Evolutionary conservation across 2,888 invertebrate genomes (phyloP).

Genomic region (Xylota segnis): DNA sequence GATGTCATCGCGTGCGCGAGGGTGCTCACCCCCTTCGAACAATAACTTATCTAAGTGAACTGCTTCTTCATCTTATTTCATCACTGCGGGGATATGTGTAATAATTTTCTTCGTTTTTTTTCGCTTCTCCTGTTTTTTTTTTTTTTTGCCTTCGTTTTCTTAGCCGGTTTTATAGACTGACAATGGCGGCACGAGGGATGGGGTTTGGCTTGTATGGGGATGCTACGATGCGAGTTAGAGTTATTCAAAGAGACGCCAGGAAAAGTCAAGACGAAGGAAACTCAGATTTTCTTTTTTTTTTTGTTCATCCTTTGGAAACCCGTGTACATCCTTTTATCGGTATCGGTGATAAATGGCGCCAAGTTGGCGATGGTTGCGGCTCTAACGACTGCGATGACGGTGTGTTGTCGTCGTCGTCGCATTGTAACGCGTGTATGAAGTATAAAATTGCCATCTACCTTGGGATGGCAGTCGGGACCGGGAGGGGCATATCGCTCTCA

Average conservation of each 20-base stretch:
- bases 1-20: conserved; percentile 64
- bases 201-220: not conserved
- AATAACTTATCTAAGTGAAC: conserved; percentile 73
- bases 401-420: conserved; percentile 59
- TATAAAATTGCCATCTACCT: conserved; percentile 61
- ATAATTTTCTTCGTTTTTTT: conserved; percentile 72
- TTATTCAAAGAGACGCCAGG: conserved; percentile 72
- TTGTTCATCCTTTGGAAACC: conserved; percentile 20
- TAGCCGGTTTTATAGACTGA: conserved; percentile 6
- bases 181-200: conserved; percentile 8
- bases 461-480: not conserved
- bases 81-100: conserved; percentile 73
- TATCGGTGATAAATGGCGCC: conserved; percentile 84
- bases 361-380: conserved; percentile 81
- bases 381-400: conserved; percentile 65
- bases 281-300: conserved; percentile 44
- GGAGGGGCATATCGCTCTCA: conserved; percentile 14
- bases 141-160: conserved; percentile 6
- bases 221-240: conserved; percentile 40
- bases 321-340: conserved; percentile 65
- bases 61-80: conserved; percentile 73
- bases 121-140: conserved; percentile 31
- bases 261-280: conserved; percentile 54
- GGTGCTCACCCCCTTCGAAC: conserved; percentile 53
- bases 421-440: conserved; percentile 51